Base-by-base conservation (phyloP, 2,888 invertebrate genomes). In the Trichopoda pennipes region DNA sequence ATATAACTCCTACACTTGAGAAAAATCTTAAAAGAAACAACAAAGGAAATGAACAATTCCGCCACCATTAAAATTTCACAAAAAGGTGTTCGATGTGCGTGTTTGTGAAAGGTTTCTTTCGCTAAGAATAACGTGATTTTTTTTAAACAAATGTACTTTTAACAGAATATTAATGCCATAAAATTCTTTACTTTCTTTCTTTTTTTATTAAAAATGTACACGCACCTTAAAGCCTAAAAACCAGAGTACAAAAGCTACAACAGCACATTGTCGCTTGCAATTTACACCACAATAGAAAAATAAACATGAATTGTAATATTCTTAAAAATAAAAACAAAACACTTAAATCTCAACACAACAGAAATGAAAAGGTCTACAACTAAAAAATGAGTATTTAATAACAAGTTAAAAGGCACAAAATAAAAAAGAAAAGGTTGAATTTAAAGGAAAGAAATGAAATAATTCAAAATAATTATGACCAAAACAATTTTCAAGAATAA, bases 281-380 rank as follows among this genome's bases (percentile, higher is more conserved):
- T 74, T 81, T 79, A 70, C 75, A 68, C 51, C 66, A 68, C 32
- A 72, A 66, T 66, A 60, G 61, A 66, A 79, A 76, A 72, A 68
- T 63, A 72, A 76, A 82, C 72, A 76, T 79, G 72, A 72, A 79
- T 79, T 82, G 79, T 82, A 72, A 79, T 79, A 79, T 28, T 28
- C 42, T 49, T 14, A 2, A 14, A 1, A 19, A 70, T 58, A 47
- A 32, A 60, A 35, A 53, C n/a, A 38, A 49, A 64, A 38, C 1
- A 1, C 28, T 28, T 17, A 28, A 70, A 70, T 70, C 56, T 28
- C 47, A 53, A 78, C 63, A 64, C 14, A 56, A 66, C 28, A 42
- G 8, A 42, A 44, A 23, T 49, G 28, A 61, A 66, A 61, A 47
- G 53, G 55, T 68, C 73, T 60, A 47, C 38, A 1, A 28, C 28